phyloP scores from a whole-genome alignment of 2,888 invertebrate genomes.

The Seira ritae region DNA sequence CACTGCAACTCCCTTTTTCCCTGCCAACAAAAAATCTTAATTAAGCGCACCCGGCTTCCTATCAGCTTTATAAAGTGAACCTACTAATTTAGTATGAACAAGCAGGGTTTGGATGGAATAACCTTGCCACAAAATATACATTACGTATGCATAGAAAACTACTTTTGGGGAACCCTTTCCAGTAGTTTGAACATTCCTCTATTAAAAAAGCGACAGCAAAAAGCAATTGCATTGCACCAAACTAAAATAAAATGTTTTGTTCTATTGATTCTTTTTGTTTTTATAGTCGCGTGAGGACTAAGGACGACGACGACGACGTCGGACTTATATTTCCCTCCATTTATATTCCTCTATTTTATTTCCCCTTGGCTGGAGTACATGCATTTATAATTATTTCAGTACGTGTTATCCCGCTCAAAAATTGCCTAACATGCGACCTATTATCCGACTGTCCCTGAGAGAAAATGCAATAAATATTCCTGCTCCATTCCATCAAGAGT shows the following conservation, averaged over 20 bases:
- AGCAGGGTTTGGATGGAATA: too few relatives aligned
- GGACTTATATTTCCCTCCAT: constrained; percentile 9
- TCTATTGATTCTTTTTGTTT: background rate
- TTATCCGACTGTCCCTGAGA: background rate
- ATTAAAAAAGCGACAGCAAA: too few relatives aligned
- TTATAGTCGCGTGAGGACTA: background rate
- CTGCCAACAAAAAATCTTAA: background rate
- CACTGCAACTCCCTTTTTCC: background rate
- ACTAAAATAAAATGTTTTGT: background rate
- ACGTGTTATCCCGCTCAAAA: background rate
- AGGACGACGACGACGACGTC: too few relatives aligned
- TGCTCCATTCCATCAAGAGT: too few relatives aligned
- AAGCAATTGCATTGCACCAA: background rate
- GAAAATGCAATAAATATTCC: too few relatives aligned
- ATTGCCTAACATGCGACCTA: constrained; percentile 4
- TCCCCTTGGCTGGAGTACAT: background rate
- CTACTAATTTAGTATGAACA: background rate
- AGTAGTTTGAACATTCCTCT: too few relatives aligned
- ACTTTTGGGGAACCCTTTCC: too few relatives aligned
- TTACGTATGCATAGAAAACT: too few relatives aligned
- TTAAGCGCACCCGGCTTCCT: background rate
- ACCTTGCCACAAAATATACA: constrained; percentile 2
- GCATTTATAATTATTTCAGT: constrained; percentile 5
- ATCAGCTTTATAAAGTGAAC: too few relatives aligned
- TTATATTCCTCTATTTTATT: background rate